Percentiles rank a stretch among this genome's conserved stretches.
Evolutionary conservation across 1,140 invertebrate species (phyloP).

Genomic region (Bombus consobrinus): DNA sequence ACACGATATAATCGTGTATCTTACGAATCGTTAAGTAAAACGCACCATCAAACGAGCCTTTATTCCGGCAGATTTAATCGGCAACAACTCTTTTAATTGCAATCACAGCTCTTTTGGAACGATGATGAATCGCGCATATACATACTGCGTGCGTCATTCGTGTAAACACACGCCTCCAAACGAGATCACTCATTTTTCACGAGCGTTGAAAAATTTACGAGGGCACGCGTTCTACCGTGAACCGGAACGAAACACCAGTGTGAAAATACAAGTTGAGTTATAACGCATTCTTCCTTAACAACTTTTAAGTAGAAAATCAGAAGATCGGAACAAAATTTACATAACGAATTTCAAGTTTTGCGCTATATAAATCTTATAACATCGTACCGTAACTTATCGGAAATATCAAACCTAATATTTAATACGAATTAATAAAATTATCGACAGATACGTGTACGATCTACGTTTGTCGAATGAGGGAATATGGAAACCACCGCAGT

Average conservation of each 20-base stretch:
- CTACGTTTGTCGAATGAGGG: too few relatives aligned
- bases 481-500: too few relatives aligned
- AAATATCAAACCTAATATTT: too few relatives aligned
- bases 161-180: neutral
- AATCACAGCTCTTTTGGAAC: neutral
- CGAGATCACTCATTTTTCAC: constrained; percentile 10
- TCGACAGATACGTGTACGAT: too few relatives aligned
- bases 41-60: constrained; percentile 8
- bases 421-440: too few relatives aligned
- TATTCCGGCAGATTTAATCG: constrained; percentile 17
- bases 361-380: too few relatives aligned
- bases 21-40: constrained; percentile 28
- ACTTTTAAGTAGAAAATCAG: neutral
- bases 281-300: neutral
- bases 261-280: too few relatives aligned
- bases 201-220: constrained; percentile 10
- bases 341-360: too few relatives aligned
- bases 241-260: neutral
- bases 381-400: too few relatives aligned
- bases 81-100: neutral
- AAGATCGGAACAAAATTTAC: too few relatives aligned
- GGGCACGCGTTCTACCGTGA: constrained; percentile 4
- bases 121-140: constrained; percentile 1
- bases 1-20: neutral
- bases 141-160: neutral